A percentile compares a stretch with the other conserved stretches of the same genome.
Conservation (phyloP, 2,797 vertebrate genomes). For the Pangasius djambal region DNA sequence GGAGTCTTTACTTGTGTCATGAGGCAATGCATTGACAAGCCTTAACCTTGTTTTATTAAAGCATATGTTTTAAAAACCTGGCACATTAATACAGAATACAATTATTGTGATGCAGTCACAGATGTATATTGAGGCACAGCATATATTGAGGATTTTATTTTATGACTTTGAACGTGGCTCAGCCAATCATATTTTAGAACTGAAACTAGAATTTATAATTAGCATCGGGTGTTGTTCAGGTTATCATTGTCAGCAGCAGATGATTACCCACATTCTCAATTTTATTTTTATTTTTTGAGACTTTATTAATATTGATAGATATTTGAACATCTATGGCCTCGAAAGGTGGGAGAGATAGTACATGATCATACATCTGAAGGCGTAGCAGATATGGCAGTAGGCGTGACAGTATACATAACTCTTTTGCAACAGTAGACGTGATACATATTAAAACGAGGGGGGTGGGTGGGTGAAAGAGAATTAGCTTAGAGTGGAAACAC, state of each 20-base stretch:
- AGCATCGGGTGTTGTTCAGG: constrained; percentile 41
- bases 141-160: neutral
- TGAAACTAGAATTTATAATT: constrained; percentile 43
- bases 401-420: neutral
- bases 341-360: too few species aligned
- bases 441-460: too few species aligned
- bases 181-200: constrained; percentile 47
- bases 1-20: neutral
- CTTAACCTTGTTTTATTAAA: neutral
- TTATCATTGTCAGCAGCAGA: constrained; percentile 28
- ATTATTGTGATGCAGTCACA: neutral
- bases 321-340: too few species aligned
- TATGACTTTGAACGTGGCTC: constrained; percentile 23
- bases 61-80: neutral
- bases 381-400: too few species aligned
- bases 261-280: constrained; percentile 44
- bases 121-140: neutral
- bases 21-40: neutral
- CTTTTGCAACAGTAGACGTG: neutral
- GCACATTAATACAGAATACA: neutral
- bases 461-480: neutral
- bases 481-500: neutral
- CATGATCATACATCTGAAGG: too few species aligned
- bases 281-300: neutral
- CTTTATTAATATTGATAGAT: too few species aligned